A percentile compares a stretch with the other conserved stretches of the same genome.
These are phyloP conservation scores for Ectobius pallidus DNA, from an alignment of 2,888 invertebrate species.

Conservation along the genomic window DNA sequence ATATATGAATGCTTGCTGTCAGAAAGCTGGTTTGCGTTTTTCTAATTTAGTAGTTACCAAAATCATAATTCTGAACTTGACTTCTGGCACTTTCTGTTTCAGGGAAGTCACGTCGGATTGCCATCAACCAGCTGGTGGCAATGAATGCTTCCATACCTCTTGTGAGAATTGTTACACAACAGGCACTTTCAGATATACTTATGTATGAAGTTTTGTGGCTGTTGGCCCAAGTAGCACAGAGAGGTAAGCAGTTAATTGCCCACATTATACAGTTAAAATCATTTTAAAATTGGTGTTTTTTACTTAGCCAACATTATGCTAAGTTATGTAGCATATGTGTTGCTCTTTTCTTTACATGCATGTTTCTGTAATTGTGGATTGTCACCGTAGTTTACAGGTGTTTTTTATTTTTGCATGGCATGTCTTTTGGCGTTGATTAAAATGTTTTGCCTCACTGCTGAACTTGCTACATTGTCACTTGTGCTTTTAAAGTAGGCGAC, in stretches of 20 bases:
- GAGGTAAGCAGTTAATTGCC: slow-evolving; percentile 54
- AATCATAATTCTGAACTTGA: too few relatives aligned
- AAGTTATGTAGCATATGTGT: neutral
- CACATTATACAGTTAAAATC: neutral
- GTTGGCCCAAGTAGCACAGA: slow-evolving; percentile 63
- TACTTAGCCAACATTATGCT: neutral
- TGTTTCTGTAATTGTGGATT: too few relatives aligned
- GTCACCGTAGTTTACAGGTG: too few relatives aligned
- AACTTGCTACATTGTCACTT: too few relatives aligned
- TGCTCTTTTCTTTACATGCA: neutral
- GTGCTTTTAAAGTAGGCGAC: too few relatives aligned
- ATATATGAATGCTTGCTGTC: neutral
- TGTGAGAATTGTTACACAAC: slow-evolving; percentile 61
- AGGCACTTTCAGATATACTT: slow-evolving; percentile 59
- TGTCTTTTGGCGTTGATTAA: too few relatives aligned
- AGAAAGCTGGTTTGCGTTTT: neutral
- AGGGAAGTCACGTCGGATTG: slow-evolving; percentile 63
- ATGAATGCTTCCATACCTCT: slow-evolving; percentile 63
- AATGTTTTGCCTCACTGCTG: too few relatives aligned
- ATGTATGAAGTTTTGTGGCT: slow-evolving; percentile 67
- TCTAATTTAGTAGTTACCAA: neutral
- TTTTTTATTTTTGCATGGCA: too few relatives aligned
- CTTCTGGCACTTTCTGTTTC: too few relatives aligned
- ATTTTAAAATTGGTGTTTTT: neutral
- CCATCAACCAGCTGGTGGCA: slow-evolving; percentile 60